Evolutionary conservation across 64 coral and sea anemone genomes (phyloP), one percentile per base, ranked within the genome.

Genomic region (Astreopora myriophthalma): DNA sequence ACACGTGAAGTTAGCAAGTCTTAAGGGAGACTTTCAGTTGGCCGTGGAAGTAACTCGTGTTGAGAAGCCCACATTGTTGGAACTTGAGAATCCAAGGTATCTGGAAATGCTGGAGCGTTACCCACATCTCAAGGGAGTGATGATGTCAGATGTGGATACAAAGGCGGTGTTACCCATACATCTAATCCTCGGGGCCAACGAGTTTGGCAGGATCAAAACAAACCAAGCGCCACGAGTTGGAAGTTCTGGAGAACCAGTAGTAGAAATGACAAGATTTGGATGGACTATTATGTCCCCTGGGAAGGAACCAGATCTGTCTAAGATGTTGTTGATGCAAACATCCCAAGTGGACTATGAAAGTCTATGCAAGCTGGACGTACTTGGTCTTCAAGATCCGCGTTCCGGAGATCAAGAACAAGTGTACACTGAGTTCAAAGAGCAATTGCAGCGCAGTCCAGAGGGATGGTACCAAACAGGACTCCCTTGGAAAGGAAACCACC

Each of bases 401-500:
- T 2, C 9, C 24, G 85, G 63, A 24, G 85, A 87, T 65, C 85
- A 87, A 44, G 26, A 44, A 5, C 11, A 40, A 10, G 64, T 87
- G 33, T 26, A 72, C 35, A 16, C 16, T 24, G 64, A 87, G 37
- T 87, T 87, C 26, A 17, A 27, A 20, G 85, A 71, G 22, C 63
- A 87, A 26, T 38, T 87, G n/a, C 6, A 73, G 10, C 25, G 86
- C 69, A 57, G 46, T 33, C 70, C 86, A 48, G 70, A 88, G 69
- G 86, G 86, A 25, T 88, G 71, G 86, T 88, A 88, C 39, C n/a
- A 70, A 34, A 70, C 30, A 32, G 28, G 27, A 35, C 35, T 88
- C 36, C 86, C 40, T 17, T 90, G 88, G 75, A 90, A 82, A 79
- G 57, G 88, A 33, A 64, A 82, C 24, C 88, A 90, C 26, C 71